Conservation (phyloP, 2,888 invertebrate genomes). For the Hofmannophila pseudospretella region DNA sequence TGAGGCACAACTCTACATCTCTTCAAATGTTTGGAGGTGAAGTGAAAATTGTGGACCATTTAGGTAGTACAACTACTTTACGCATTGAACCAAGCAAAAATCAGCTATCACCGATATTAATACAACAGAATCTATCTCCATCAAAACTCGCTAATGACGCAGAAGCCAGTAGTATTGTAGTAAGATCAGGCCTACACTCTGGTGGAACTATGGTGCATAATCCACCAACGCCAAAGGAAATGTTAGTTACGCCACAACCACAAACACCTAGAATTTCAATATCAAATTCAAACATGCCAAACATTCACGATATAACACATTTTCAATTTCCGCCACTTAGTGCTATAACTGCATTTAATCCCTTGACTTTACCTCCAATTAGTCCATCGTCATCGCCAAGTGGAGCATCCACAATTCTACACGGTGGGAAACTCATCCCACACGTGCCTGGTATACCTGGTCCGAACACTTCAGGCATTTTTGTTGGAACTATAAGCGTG, state of each 20-base stretch:
- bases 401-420: slow-evolving; percentile 80
- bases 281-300: slow-evolving; percentile 75
- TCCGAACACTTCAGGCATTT: slow-evolving; percentile 80
- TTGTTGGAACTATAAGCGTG: slow-evolving; percentile 36
- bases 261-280: slow-evolving; percentile 77
- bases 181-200: slow-evolving; percentile 88
- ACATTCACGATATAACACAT: slow-evolving; percentile 69
- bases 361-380: slow-evolving; percentile 80
- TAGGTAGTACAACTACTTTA: slow-evolving; percentile 82
- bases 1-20: slow-evolving; percentile 73
- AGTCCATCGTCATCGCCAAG: slow-evolving; percentile 69
- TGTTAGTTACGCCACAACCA: slow-evolving; percentile 52
- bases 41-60: slow-evolving; percentile 84
- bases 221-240: slow-evolving; percentile 73
- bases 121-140: slow-evolving; percentile 68
- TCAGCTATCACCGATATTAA: slow-evolving; percentile 75
- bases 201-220: slow-evolving; percentile 88
- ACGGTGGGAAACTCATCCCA: slow-evolving; percentile 87
- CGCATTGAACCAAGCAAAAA: slow-evolving; percentile 82
- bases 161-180: slow-evolving; percentile 84
- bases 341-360: slow-evolving; percentile 84
- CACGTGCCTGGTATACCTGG: slow-evolving; percentile 94
- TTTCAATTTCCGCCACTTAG: slow-evolving; percentile 83
- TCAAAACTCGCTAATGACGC: slow-evolving; percentile 57
- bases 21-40: slow-evolving; percentile 87